These are phyloP conservation scores for Netelia melanura DNA, from an alignment of 2,888 invertebrate species.

Conservation along the genomic window DNA sequence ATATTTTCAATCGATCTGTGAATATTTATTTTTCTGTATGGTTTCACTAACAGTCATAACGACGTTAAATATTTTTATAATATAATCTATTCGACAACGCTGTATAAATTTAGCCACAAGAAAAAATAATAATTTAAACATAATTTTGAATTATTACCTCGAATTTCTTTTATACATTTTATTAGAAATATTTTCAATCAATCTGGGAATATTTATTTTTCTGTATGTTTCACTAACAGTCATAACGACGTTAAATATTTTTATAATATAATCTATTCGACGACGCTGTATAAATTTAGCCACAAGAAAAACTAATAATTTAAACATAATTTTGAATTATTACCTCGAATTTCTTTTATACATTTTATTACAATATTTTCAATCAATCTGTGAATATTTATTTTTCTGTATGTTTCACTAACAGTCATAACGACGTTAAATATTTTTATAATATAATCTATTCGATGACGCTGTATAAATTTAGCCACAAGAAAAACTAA, in stretches of 20 bases:
- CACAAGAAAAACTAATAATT: conserved; percentile 7
- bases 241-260: background rate
- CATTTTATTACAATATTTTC: too few relatives aligned
- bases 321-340: background rate
- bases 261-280: background rate
- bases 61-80: background rate
- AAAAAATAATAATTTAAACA: conserved; percentile 8
- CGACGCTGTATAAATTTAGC: too few relatives aligned
- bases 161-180: background rate
- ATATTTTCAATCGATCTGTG: too few relatives aligned
- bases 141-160: background rate
- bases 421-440: too few relatives aligned
- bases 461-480: too few relatives aligned
- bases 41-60: background rate
- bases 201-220: background rate
- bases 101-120: background rate
- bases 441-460: too few relatives aligned
- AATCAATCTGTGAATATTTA: background rate
- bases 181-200: too few relatives aligned
- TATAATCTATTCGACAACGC: background rate
- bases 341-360: background rate
- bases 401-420: background rate
- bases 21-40: background rate
- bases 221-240: background rate
- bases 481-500: too few relatives aligned